Percentiles rank a stretch among this genome's conserved stretches.
These are phyloP conservation scores for Orientallactaga sibirica DNA, from an alignment of 2,797 vertebrate genomes.

Conservation along the genomic window DNA sequence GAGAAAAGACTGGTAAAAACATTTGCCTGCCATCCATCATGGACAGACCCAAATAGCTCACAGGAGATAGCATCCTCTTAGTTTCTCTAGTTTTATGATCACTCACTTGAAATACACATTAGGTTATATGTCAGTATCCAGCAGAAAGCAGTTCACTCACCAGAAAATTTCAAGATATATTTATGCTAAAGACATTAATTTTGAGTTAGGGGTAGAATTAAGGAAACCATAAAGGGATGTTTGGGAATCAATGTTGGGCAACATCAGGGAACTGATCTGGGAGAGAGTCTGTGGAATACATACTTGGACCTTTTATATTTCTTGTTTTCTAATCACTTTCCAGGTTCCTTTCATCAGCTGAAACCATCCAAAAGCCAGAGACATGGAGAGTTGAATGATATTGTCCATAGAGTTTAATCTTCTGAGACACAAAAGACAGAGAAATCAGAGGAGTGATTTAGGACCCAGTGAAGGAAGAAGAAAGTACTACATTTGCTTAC, in stretches of 20 bases:
- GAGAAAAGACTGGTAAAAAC: neutral
- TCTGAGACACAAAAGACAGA: neutral
- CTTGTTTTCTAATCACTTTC: neutral
- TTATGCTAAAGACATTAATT: constrained; percentile 34
- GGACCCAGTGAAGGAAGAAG: neutral
- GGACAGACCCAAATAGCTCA: neutral
- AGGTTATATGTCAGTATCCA: neutral
- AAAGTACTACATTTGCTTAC: neutral
- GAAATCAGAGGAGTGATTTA: neutral
- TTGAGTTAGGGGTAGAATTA: constrained; percentile 32
- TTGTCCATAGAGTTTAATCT: neutral
- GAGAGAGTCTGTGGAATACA: neutral
- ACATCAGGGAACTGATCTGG: neutral
- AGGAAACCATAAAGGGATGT: neutral
- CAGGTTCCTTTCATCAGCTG: neutral
- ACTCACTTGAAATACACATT: constrained; percentile 34
- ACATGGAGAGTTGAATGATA: neutral
- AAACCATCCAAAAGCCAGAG: neutral
- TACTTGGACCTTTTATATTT: neutral
- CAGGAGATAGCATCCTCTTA: neutral
- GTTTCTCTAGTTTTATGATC: constrained; percentile 20
- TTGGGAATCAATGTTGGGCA: neutral
- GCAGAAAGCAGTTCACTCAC: constrained; percentile 26
- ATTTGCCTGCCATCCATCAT: constrained; percentile 24
- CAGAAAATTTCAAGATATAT: constrained; percentile 36